These are phyloP conservation scores for Calameuta pallipes DNA, from an alignment of 2,888 invertebrate species.

Conservation along the genomic window DNA sequence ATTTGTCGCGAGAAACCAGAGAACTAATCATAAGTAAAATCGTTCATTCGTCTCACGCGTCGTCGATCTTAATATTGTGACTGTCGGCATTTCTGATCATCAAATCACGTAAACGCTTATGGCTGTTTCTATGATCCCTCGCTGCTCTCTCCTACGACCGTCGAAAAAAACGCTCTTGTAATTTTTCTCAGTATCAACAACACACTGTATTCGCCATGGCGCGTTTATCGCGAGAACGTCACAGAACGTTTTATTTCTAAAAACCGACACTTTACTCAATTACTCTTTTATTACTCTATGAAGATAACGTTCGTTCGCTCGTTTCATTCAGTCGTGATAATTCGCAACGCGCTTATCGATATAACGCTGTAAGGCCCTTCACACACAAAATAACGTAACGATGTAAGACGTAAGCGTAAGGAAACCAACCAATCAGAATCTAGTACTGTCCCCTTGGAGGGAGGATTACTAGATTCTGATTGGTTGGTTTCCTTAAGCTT, in stretches of 20 bases:
- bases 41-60: background rate
- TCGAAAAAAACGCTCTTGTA: background rate
- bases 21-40: background rate
- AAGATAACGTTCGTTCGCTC: background rate
- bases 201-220: background rate
- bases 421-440: too few relatives aligned
- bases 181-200: background rate
- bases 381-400: too few relatives aligned
- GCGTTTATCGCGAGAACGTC: background rate
- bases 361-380: background rate
- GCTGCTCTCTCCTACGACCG: background rate
- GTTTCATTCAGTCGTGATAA: background rate
- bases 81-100: background rate
- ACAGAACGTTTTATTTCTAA: background rate
- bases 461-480: too few relatives aligned
- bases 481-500: too few relatives aligned
- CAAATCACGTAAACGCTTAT: background rate
- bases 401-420: too few relatives aligned
- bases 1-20: background rate
- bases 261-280: background rate
- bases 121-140: background rate
- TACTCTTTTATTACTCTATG: background rate
- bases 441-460: too few relatives aligned
- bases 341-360: background rate
- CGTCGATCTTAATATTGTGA: background rate